Base-by-base conservation (phyloP, 2,888 invertebrate genomes). In the Nemotelus pantherinus region DNA sequence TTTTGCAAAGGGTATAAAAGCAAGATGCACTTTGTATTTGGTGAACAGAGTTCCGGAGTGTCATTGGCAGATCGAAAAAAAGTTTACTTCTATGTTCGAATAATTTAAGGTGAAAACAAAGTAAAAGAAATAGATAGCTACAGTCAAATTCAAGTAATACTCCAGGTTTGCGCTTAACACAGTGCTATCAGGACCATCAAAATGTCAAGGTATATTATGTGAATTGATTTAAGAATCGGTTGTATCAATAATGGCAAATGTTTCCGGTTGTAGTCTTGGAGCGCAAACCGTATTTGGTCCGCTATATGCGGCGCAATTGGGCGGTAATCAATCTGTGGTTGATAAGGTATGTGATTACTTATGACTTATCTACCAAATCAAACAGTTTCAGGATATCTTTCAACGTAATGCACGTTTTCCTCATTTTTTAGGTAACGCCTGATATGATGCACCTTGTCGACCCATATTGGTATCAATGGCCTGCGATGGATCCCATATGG, bases 371-470 rank as follows among this genome's bases (percentile, higher is more conserved):
- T 55, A 25, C 9, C 25, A 25, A 25, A 25, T 53, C 7, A 48
- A 7, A 39, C 3, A 25, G 39, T 4, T 3, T 2, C 25, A 9
- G 58, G 39, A 58, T 58, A 3, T 5, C 39, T n/a, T 10, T 2
- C 3, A 25, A 25, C 25, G 25, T 25, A 25, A 25, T 25, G 25
- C 25, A 25, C 25, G 25, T 25, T 25, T 25, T 25, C 25, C 25
- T 25, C 25, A 25, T 25, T 25, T 25, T 25, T 25, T 25, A 25
- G 84, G 90, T 91, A 63, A 88, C 89, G 41, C 88, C 90, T 44
- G 92, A 93, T 76, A 92, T 93, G 91, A 87, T 91, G 58, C 90
- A 91, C 83, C 84, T 93, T 85, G 88, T 93, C 76, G 91, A 92
- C 83, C 87, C 90, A 10, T 90, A 90, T 82, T 89, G 89, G 89